Percentiles rank a stretch among this genome's conserved stretches.
Evolutionary conservation across 2,888 invertebrate genomes (phyloP).

Genomic region (Drosophila histrio): DNA sequence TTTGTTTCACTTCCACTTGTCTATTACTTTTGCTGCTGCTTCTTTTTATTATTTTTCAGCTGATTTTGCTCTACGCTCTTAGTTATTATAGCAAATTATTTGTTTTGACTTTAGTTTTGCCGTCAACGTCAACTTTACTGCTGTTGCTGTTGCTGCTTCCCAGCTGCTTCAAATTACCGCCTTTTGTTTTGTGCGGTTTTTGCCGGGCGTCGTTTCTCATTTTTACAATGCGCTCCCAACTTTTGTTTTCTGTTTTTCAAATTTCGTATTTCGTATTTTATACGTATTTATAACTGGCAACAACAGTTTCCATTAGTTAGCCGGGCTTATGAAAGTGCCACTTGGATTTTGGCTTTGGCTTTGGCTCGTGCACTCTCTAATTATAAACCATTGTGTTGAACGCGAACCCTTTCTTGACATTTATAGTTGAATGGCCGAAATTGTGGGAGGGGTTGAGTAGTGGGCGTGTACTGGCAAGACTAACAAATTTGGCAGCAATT

Average conservation of each 20-base stretch:
- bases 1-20: conserved; percentile 71
- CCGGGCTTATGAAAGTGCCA: conserved; percentile 57
- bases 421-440: conserved; percentile 39
- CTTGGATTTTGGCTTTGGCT: conserved; percentile 16
- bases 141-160: conserved; percentile 41
- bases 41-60: conserved; percentile 44
- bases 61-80: conserved; percentile 70
- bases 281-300: conserved; percentile 25
- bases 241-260: conserved; percentile 20
- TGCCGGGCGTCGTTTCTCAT: conserved; percentile 52
- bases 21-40: conserved; percentile 52
- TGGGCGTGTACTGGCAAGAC: neutral
- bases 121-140: conserved; percentile 48
- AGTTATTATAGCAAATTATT: conserved; percentile 78
- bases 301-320: conserved; percentile 58
- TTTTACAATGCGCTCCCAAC: conserved; percentile 44
- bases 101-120: conserved; percentile 74
- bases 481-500: conserved; percentile 41
- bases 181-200: conserved; percentile 64
- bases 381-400: conserved; percentile 51
- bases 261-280: conserved; percentile 18
- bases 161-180: conserved; percentile 75
- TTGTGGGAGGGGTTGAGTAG: neutral
- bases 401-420: conserved; percentile 31
- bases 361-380: conserved; percentile 52